A percentile compares a stretch with the other conserved stretches of the same genome.
Evolutionary conservation across 2,113 vertebrate genomes (phyloP).

Genomic region (Cervus canadensis): DNA sequence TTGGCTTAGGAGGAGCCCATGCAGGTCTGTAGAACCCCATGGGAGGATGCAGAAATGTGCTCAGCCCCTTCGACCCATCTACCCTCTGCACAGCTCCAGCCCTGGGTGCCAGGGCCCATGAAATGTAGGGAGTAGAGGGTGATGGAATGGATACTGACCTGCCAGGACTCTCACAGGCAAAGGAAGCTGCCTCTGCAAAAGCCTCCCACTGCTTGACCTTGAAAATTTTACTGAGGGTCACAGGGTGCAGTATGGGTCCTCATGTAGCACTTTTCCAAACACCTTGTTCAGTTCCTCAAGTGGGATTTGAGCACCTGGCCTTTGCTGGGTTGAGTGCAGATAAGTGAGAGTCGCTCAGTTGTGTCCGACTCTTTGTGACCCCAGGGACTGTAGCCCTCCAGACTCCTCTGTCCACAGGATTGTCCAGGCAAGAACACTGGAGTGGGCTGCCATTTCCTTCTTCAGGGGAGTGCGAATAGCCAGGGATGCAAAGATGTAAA

Average conservation of each 20-base stretch:
- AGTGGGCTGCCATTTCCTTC: neutral
- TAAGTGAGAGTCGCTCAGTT: neutral
- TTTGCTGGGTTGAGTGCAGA: neutral
- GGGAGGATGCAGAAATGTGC: neutral
- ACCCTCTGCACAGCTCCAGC: neutral
- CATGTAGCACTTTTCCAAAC: neutral
- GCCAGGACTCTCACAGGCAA: neutral
- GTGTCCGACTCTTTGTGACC: neutral
- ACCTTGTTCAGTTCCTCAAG: neutral
- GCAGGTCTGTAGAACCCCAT: neutral
- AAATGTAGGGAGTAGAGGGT: rapidly evolving
- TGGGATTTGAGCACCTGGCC: neutral
- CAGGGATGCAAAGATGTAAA: neutral
- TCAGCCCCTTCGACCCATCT: neutral
- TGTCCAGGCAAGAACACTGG: neutral
- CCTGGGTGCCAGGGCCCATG: too few relatives aligned
- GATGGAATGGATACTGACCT: neutral
- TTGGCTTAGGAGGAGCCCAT: neutral
- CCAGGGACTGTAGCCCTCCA: neutral
- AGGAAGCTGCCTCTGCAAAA: neutral
- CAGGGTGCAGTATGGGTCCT: too few relatives aligned
- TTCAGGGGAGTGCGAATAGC: neutral
- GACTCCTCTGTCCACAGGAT: neutral
- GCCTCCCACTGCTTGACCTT: neutral
- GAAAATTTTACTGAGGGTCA: neutral